Base-by-base conservation (phyloP, 2,113 vertebrate genomes). In the Nesogale talazaci region DNA sequence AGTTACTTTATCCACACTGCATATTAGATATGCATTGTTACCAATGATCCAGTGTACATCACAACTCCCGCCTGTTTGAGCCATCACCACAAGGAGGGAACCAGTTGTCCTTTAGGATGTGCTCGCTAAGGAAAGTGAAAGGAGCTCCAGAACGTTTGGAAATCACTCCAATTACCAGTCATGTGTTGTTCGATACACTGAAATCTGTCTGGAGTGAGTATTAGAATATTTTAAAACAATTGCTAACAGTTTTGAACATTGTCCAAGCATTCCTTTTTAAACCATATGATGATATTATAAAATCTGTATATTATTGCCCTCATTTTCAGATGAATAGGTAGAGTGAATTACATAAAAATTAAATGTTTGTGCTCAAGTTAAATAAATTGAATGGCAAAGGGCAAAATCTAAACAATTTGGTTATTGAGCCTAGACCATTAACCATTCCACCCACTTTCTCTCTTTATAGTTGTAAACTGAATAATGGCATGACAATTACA, bases 311-410 rank as follows among this genome's bases (percentile, higher is more conserved):
- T 74, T 59, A 61, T 16, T 27, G 40, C n/a, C 36, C 14, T 23
- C 34, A 6, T 67, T 52, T 65, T 87, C 56, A 79, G 34, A 75
- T 82, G 10, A 86, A 23, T n/a, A 83, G 92, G 90, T 2, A 46
- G 14, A 89, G 34, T 88, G 31, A 88, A 12, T 6, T 31, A 40
- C 7, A 88, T 3, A 12, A 11, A 93, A 16, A 25, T 76, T 81
- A 57, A 76, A 84, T 77, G 34, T n/a, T 52, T 67, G 38, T 85
- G 29, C 2, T 6, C 31, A 81, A 81, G 2, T 22, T 77, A 20
- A 59, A 7, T 80, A 87, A 86, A 83, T 29, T 63, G 17, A 90
- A 4, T 22, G 83, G 34, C 0, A 46, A 65, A 91, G 15, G 25
- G 63, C 83, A 42, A 67, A 86, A 69, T 23, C 0, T 10, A 84